phyloP scores from a whole-genome alignment of 2,888 invertebrate genomes.

The Ichneumon xanthorius region DNA sequence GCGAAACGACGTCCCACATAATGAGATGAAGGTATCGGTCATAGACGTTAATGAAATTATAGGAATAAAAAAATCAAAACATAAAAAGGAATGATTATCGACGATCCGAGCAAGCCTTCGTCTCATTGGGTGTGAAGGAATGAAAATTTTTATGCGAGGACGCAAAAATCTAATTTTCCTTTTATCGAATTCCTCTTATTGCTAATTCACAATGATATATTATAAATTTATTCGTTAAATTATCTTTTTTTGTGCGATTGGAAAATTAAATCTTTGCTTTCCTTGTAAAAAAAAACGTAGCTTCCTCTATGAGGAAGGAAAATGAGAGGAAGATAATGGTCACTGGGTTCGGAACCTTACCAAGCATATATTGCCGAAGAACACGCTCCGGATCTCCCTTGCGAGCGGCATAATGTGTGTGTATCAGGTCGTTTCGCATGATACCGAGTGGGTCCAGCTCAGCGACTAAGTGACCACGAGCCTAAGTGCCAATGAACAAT shows the following conservation, averaged over 20 bases:
- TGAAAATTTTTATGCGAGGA: background rate
- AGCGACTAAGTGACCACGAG: constrained; percentile 97
- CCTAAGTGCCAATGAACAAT: constrained; percentile 86
- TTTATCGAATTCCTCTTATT: background rate
- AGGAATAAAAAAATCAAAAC: background rate
- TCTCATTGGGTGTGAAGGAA: constrained; percentile 46
- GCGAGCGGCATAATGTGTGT: constrained; percentile 85
- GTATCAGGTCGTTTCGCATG: constrained; percentile 89
- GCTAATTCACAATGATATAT: background rate
- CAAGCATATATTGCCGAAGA: constrained; percentile 88
- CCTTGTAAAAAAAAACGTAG: background rate
- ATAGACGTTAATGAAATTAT: background rate
- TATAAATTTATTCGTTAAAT: background rate
- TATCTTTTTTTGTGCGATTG: background rate
- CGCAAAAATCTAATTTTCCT: background rate
- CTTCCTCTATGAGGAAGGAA: background rate
- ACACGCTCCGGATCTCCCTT: constrained; percentile 87
- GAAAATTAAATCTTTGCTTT: constrained; percentile 34
- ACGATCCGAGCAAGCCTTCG: constrained; percentile 48
- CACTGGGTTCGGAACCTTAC: constrained; percentile 84
- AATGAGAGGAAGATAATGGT: constrained; percentile 27
- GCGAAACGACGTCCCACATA: constrained; percentile 35
- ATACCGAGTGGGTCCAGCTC: constrained; percentile 98
- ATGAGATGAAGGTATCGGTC: constrained; percentile 27
- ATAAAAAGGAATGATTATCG: constrained; percentile 10